Conservation (phyloP, 2,113 vertebrate genomes). For the Anseranas semipalmata region DNA sequence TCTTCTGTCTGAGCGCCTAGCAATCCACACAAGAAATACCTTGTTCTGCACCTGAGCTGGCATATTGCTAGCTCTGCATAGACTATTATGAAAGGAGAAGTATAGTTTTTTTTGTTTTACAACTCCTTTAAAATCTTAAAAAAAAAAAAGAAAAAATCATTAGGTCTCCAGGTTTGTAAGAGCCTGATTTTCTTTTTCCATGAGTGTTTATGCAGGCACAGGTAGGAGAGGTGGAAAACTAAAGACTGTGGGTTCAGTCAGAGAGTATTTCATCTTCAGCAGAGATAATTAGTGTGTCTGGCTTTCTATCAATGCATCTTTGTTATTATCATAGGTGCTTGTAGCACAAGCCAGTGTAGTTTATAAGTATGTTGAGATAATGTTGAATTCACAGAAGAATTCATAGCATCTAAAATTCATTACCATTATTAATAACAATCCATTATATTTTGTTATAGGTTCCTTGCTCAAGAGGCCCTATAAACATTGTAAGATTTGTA, state of each 20-base stretch:
- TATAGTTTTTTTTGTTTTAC: neutral
- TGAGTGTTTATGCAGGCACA: neutral
- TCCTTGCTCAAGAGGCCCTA: neutral
- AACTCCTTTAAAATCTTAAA: neutral
- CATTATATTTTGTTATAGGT: neutral
- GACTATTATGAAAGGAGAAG: neutral
- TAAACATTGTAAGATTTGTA: neutral
- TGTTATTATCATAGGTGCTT: neutral
- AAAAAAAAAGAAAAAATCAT: neutral
- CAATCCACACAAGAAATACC: neutral
- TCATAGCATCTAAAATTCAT: neutral
- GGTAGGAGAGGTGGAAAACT: neutral
- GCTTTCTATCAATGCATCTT: neutral
- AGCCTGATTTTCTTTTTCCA: neutral
- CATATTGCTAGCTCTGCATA: neutral
- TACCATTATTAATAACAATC: neutral
- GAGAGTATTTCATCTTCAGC: neutral
- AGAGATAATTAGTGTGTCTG: neutral
- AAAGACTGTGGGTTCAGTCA: neutral
- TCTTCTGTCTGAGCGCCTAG: neutral
- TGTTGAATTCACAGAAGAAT: neutral
- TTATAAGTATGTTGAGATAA: neutral
- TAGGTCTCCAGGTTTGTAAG: neutral
- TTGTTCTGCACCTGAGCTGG: neutral
- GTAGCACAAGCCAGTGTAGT: neutral